Evolutionary conservation across 2,888 invertebrate species (phyloP).

Genomic region (Drosophila tripunctata): DNA sequence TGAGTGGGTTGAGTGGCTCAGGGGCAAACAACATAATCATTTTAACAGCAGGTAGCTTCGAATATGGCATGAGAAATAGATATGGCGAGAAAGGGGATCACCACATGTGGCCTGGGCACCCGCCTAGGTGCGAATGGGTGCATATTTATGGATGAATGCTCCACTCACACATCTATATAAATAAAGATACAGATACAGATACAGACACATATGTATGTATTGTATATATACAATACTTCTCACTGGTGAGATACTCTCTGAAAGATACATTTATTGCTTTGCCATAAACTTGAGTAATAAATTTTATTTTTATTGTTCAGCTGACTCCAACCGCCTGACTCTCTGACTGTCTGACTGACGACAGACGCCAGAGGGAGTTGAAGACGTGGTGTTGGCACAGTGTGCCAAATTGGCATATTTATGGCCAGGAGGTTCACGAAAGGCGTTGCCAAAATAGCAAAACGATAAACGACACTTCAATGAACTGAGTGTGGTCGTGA

Average conservation of each 20-base stretch:
- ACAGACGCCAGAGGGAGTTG: conserved; percentile 3
- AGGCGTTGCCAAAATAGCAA: conserved; percentile 71
- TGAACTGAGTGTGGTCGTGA: conserved; percentile 58
- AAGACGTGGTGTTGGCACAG: background rate
- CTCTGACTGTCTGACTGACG: conserved; percentile 25
- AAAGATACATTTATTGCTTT: conserved; percentile 77
- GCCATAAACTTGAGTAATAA: conserved; percentile 78
- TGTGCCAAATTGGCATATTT: conserved; percentile 75
- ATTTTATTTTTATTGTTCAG: conserved; percentile 78
- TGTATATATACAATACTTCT: no score
- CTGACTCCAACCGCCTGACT: conserved; percentile 41
- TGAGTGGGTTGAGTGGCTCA: conserved; percentile 19
- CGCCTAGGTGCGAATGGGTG: conserved; percentile 73
- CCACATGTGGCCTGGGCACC: conserved; percentile 53
- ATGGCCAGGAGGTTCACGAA: conserved; percentile 64
- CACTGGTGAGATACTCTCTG: conserved; percentile 41
- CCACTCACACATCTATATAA: conserved; percentile 11
- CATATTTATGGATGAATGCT: conserved; percentile 70
- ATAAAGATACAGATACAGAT: background rate
- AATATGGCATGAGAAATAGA: background rate
- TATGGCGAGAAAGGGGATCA: conserved; percentile 9
- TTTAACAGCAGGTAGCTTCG: conserved; percentile 57
- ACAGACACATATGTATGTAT: background rate
- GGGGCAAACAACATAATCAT: conserved; percentile 72
- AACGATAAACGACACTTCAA: conserved; percentile 76